These are phyloP conservation scores for Sesia apiformis DNA, from an alignment of 2,888 invertebrate genomes.

Conservation along the genomic window DNA sequence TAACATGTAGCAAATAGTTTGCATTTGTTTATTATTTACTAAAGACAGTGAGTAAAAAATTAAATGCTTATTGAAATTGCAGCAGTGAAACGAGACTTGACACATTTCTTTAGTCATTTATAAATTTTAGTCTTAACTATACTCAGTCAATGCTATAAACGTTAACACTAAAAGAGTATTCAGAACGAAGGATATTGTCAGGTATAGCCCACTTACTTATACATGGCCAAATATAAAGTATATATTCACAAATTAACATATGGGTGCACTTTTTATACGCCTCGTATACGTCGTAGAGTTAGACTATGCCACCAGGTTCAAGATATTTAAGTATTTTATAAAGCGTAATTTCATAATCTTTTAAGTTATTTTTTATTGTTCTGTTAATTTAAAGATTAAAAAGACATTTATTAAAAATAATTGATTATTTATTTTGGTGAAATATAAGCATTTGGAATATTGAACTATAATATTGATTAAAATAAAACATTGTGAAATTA, in stretches of 20 bases:
- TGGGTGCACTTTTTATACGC: too few relatives aligned
- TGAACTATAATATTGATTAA: constrained; percentile 22
- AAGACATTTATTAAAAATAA: constrained; percentile 10
- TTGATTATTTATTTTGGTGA: not conserved
- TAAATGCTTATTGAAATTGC: constrained; percentile 64
- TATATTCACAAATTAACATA: too few relatives aligned
- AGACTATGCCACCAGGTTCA: too few relatives aligned
- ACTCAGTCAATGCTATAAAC: constrained; percentile 61
- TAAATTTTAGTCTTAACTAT: constrained; percentile 52
- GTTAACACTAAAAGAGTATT: constrained; percentile 35
- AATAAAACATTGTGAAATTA: constrained; percentile 21
- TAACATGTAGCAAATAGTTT: too few relatives aligned
- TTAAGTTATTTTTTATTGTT: constrained; percentile 7
- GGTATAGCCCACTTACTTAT: too few relatives aligned
- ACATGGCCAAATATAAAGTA: too few relatives aligned
- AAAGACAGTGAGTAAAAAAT: constrained; percentile 26
- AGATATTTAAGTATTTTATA: too few relatives aligned
- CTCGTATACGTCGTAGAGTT: too few relatives aligned
- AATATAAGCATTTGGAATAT: constrained; percentile 23
- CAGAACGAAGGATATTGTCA: too few relatives aligned
- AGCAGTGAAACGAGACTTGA: constrained; percentile 30
- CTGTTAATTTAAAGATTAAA: constrained; percentile 6
- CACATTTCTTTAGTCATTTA: constrained; percentile 31
- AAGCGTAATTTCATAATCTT: too few relatives aligned
- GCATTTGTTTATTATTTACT: not conserved